phyloP scores from a whole-genome alignment of 2,888 invertebrate species.

The Schizotus pectinicornis region DNA sequence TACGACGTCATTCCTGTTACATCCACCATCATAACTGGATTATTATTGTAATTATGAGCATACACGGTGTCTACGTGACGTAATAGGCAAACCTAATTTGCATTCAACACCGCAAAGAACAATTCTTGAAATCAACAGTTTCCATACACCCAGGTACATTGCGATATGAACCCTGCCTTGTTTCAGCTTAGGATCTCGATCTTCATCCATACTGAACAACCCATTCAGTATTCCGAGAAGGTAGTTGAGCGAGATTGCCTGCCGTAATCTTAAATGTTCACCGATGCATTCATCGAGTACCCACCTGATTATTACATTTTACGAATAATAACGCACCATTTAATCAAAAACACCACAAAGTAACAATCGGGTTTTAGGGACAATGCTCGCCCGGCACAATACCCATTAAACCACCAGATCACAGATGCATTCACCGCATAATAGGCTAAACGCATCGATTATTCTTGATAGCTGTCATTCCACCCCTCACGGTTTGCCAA shows the following conservation, averaged over 20 bases:
- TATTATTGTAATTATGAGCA: constrained; percentile 42
- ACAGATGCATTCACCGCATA: no score
- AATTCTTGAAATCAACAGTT: constrained; percentile 41
- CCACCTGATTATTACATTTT: constrained; percentile 20
- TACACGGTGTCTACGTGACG: constrained; percentile 37
- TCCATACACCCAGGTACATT: constrained; percentile 24
- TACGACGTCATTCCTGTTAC: constrained; percentile 32
- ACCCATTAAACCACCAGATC: no score
- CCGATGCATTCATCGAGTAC: constrained; percentile 20
- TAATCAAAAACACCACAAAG: no score
- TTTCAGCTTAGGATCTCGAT: constrained; percentile 20
- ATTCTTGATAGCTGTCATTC: no score
- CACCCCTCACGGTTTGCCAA: no score
- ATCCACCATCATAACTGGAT: constrained; percentile 40
- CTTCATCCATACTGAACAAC: constrained; percentile 25
- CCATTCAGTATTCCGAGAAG: constrained; percentile 31
- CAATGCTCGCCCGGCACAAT: no score
- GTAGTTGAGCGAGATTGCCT: constrained; percentile 26
- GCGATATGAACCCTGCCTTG: constrained; percentile 18
- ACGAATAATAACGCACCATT: background rate
- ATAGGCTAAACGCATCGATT: no score
- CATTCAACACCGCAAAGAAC: constrained; percentile 35
- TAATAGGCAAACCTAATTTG: constrained; percentile 37
- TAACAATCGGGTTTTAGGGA: no score
- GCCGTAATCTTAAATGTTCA: constrained; percentile 28